Base-by-base conservation (phyloP, 1,140 invertebrate genomes). In the Bursaphelenchus mucronatus region DNA sequence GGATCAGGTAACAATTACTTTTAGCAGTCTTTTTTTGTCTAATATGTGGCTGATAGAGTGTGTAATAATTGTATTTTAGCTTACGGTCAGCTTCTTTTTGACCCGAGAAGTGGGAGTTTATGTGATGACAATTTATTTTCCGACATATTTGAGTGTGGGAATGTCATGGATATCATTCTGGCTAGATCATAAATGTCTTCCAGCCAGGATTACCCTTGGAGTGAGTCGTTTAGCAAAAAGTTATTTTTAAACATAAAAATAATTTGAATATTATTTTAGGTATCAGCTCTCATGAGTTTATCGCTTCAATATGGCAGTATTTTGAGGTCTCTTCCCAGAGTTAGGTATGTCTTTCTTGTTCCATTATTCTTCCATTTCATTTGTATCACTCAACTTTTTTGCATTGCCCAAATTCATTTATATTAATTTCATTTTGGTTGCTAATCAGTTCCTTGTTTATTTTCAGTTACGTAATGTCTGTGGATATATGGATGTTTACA, bases 81-180 rank as follows among this genome's bases (percentile, higher is more conserved):
- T 85, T n/a, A 80, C 80, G 44, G 82, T 84, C 0, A 79, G 77
- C 47, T 83, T 85, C 46, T 82, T 82, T 52, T 75, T 85, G 40
- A 79, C 80, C 44, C 76, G 84, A 10, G 77, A 83, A 51, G 73
- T 84, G 30, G 83, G 83, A 11, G 84, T 83, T 61, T 85, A 83
- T 71, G 67, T 85, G 13, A 76, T 85, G 11, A 83, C 85, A 72
- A 84, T 85, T 62, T 84, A 49, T n/a, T 39, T 65, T 30, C 59
- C 64, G 9, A n/a, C 11, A 41, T 44, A 13, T 13, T 3, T 41
- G 11, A 65, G 11, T 47, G 40, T 66, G 10, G 39, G 40, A 40
- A 78, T 85, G 10, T 84, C 83, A 6, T 85, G 83, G 80, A 82
- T 85, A 11, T 83, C 83, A 13, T 85, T 85, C 68, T 85, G 83